phyloP scores from a whole-genome alignment of 2,797 vertebrate genomes.

The Hydrolagus colliei region DNA sequence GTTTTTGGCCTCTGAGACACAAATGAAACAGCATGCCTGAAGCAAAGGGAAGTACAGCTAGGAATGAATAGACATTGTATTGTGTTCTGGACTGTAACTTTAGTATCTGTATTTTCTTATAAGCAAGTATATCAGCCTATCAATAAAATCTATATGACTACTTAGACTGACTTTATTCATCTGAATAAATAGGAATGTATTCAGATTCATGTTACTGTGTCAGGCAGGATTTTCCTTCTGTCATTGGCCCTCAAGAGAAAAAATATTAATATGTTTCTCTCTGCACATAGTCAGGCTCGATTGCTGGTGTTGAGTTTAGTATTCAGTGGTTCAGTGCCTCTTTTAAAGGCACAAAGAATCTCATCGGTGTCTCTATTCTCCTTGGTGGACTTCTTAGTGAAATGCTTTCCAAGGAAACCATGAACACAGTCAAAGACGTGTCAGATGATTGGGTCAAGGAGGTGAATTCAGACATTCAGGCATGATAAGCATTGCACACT shows the following conservation, averaged over 20 bases:
- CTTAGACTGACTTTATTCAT: background rate
- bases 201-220: conserved; percentile 4
- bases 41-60: background rate
- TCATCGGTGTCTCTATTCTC: background rate
- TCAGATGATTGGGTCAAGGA: conserved; percentile 15
- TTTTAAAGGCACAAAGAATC: conserved; percentile 2
- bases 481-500: background rate
- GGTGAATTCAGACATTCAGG: conserved; percentile 29
- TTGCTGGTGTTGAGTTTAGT: background rate
- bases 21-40: background rate
- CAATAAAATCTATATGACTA: background rate
- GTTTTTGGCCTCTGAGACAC: background rate
- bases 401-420: conserved; percentile 14
- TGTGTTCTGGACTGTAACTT: background rate
- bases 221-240: background rate
- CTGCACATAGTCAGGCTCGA: background rate
- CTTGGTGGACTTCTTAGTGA: background rate
- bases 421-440: conserved; percentile 17
- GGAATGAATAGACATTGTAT: background rate
- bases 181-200: background rate
- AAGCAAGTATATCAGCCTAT: background rate
- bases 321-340: background rate
- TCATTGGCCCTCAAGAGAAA: background rate
- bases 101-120: background rate
- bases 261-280: background rate